Evolutionary conservation across 2,888 invertebrate species (phyloP), one percentile per base, ranked within the genome.

Genomic region (Mayetiola destructor): DNA sequence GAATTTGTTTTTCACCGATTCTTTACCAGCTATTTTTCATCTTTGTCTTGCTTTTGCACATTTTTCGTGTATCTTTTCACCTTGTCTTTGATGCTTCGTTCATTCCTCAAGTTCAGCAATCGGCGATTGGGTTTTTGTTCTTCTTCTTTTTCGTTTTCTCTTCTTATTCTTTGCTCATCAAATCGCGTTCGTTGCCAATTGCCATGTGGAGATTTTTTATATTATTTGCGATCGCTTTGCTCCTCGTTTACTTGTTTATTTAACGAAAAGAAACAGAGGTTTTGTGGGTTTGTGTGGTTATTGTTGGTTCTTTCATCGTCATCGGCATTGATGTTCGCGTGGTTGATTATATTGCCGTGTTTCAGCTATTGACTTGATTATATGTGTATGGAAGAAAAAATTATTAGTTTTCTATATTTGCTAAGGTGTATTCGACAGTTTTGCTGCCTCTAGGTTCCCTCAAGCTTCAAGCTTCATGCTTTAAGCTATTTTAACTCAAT

Each of bases 161-260:
- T 40, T 23, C 23, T 18, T 4, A 27, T 39, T 10, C 39, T 39
- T 32, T 32, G 21, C 42, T 23, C 42, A 2, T 12, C 21, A 21
- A 42, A 23, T 42, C 23, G 23, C 8, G 23, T 42, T 39, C 42
- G 42, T n/a, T n/a, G n/a, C n/a, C n/a, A n/a, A n/a, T n/a, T n/a
- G n/a, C n/a, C n/a, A n/a, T n/a, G n/a, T n/a, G n/a, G n/a, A n/a
- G n/a, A n/a, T n/a, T n/a, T n/a, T n/a, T n/a, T 48, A 27, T 48
- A 48, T 27, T 48, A n/a, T 48, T 27, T 27, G 27, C 48, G 27
- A 27, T 27, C 48, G 27, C 16, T 48, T 48, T 27, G 48, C 48
- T 48, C 48, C 48, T 48, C 48, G 48, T 48, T 48, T 48, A 48
- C 48, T 48, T 48, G 48, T 48, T 48, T 48, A 48, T 48, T 48